Evolutionary conservation across 2,113 vertebrate genomes (phyloP), one percentile per base, ranked within the genome.

Genomic region (Hyaena hyaena): DNA sequence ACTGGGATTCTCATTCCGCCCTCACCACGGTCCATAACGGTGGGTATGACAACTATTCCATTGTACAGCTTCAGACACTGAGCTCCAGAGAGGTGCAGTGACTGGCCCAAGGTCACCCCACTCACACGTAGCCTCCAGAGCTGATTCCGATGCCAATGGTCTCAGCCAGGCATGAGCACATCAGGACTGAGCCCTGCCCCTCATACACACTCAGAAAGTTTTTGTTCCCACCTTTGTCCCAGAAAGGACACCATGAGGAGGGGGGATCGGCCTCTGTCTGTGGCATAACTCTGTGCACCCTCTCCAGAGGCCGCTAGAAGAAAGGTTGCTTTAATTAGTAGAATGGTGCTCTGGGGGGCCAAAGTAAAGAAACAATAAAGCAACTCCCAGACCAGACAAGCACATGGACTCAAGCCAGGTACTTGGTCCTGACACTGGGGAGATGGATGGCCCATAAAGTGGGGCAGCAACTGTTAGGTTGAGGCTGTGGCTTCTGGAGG

Each of bases 291-390:
- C 15, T 10, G 33, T 19, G 28, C 4, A 6, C 58, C 58, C 87
- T 85, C 89, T 95, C 90, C 66, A 24, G 79, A 50, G 82, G 63
- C 11, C 65, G 76, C 26, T 23, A 65, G 77, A 69, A 35, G 28
- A 82, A 58, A 93, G 63, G 61, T 55, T 28, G 4, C 90, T 86
- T 95, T 55, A 48, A 66, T 93, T 76, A 93, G 89, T 17, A 77
- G 48, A 16, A 55, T 65, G 85, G 65, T 69, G 66, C 79, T 80
- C 71, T 84, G 48, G 16, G 71, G 55, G 93, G 82, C 88, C 95
- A 93, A 97, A 92, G 74, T 81, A 89, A 93, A 95, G 94, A 93
- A 88, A 94, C n/a, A 73, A 43, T 84, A 81, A 92, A 97, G 66
- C 69, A 87, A 80, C 21, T 94, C 83, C 58, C 45, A 43, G 93